These are phyloP conservation scores for Ochropacha duplaris DNA, from an alignment of 2,888 invertebrate species.

Conservation along the genomic window DNA sequence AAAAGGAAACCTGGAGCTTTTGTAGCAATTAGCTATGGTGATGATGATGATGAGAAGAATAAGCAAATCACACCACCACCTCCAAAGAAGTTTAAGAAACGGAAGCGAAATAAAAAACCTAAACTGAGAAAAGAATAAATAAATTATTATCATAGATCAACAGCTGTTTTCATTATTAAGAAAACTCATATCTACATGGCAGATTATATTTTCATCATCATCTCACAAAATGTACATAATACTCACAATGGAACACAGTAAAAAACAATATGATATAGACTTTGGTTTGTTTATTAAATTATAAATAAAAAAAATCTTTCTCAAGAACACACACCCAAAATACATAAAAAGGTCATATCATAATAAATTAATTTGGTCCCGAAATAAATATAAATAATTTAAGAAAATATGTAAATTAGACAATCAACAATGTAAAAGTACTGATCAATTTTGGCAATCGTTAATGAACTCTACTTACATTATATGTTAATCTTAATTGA, in stretches of 20 bases:
- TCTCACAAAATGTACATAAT: slow-evolving; percentile 64
- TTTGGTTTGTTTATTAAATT: slow-evolving; percentile 82
- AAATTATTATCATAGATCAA: slow-evolving; percentile 15
- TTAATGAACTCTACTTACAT: slow-evolving; percentile 76
- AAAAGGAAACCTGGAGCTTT: slow-evolving; percentile 70
- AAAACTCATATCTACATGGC: slow-evolving; percentile 57
- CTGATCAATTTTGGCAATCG: slow-evolving; percentile 81
- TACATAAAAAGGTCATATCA: slow-evolving; percentile 76
- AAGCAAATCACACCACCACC: slow-evolving; percentile 39
- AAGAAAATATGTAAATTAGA: slow-evolving; percentile 62
- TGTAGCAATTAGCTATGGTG: slow-evolving; percentile 70
- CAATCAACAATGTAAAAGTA: slow-evolving; percentile 76
- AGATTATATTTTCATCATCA: slow-evolving; percentile 66
- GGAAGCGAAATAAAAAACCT: slow-evolving; percentile 60
- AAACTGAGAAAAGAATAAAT: slow-evolving; percentile 45
- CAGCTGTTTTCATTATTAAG: slow-evolving; percentile 19
- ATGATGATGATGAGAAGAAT: slow-evolving; percentile 40
- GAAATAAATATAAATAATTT: slow-evolving; percentile 80
- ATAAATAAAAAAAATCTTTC: slow-evolving; percentile 76
- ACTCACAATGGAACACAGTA: slow-evolving; percentile 63
- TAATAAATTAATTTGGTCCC: slow-evolving; percentile 83
- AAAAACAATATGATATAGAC: slow-evolving; percentile 77
- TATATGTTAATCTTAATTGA: slow-evolving; percentile 69
- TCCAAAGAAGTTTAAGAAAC: slow-evolving; percentile 63
- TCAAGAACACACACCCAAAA: slow-evolving; percentile 75